Evolutionary conservation across 2,113 vertebrate genomes (phyloP).

Genomic region (Phoenicopterus ruber): DNA sequence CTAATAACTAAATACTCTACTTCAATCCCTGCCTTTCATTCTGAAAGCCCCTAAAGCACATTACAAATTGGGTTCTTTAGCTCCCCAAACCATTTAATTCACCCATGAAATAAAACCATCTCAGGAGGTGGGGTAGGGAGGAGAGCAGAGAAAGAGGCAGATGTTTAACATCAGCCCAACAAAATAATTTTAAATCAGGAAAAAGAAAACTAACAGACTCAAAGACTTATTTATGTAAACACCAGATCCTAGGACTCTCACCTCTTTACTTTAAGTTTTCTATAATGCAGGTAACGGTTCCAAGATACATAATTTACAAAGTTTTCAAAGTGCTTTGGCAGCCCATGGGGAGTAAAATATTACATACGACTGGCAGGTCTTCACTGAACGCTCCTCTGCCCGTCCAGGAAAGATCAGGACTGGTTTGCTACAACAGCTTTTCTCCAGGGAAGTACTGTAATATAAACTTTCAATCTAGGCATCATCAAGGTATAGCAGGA

Average conservation of each 20-base stretch:
- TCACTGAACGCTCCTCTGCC: not conserved
- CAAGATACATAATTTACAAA: not conserved
- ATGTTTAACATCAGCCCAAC: not conserved
- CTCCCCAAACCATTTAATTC: constrained; percentile 3
- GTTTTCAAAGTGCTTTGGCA: not conserved
- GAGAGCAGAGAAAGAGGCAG: not conserved
- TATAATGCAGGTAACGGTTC: not conserved
- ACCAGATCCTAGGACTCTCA: not conserved
- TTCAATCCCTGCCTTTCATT: constrained; percentile 29
- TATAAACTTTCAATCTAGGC: not conserved
- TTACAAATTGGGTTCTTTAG: constrained; percentile 36
- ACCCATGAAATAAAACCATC: not conserved
- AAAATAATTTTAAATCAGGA: not conserved
- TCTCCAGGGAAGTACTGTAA: not conserved
- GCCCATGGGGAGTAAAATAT: not conserved
- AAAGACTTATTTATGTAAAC: not conserved
- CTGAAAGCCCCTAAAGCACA: constrained; percentile 2
- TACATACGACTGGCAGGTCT: not conserved
- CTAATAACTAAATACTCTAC: constrained; percentile 14
- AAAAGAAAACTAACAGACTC: not conserved
- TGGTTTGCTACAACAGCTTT: not conserved
- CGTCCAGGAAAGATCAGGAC: not conserved
- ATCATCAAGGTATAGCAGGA: not conserved
- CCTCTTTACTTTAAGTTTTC: not conserved
- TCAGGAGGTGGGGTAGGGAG: not conserved